Conservation (phyloP, 2,797 vertebrate genomes). For the Acomys russatus region DNA sequence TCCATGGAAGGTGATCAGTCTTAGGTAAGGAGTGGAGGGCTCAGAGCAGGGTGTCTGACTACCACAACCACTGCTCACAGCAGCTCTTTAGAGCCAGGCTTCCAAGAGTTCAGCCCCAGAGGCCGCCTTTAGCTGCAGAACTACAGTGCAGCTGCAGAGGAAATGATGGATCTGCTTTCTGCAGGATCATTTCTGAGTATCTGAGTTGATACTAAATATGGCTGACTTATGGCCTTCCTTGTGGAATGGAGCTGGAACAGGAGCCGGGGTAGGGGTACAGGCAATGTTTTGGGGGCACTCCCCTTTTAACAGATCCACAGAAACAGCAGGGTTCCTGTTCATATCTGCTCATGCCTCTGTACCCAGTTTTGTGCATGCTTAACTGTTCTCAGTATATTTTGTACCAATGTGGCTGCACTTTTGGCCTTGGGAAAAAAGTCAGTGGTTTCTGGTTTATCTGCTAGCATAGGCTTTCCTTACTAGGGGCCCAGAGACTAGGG, state of each 20-base stretch:
- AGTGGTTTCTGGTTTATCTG: slow-evolving; percentile 63
- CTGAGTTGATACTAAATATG: slow-evolving; percentile 31
- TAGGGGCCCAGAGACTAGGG: background rate
- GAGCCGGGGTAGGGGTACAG: background rate
- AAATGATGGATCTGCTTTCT: background rate
- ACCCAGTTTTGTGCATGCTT: background rate
- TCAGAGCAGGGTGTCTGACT: fast-evolving
- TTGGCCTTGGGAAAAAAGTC: background rate
- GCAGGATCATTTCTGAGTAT: background rate
- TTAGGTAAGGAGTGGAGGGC: background rate
- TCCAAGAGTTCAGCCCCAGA: background rate
- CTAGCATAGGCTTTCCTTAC: slow-evolving; percentile 53
- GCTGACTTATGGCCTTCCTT: background rate
- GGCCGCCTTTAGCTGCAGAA: background rate
- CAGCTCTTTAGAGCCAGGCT: background rate
- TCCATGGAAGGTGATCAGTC: background rate
- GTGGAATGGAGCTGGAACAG: background rate
- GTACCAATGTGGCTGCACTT: background rate
- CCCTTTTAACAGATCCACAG: background rate
- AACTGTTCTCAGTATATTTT: background rate
- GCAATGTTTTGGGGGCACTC: background rate
- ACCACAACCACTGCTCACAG: too few species aligned
- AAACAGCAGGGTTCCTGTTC: background rate
- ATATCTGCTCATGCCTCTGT: background rate
- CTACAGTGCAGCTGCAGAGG: too few species aligned